Evolutionary conservation across 2,888 invertebrate species (phyloP).

Genomic region (Teinopalpus imperialis): DNA sequence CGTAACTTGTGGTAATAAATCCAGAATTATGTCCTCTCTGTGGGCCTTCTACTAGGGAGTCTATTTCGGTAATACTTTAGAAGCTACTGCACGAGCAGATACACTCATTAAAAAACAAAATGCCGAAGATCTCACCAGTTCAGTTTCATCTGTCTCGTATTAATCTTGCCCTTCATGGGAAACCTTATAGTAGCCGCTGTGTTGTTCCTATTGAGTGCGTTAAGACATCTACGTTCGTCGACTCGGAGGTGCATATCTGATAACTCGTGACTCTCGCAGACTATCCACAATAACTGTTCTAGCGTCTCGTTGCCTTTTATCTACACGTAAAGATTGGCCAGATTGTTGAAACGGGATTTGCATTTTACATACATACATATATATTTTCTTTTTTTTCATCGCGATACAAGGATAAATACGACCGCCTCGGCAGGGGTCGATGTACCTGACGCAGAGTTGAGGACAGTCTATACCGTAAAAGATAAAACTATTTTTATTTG

Average conservation of each 20-base stretch:
- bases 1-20: too few species aligned
- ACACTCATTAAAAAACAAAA: too few species aligned
- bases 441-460: slow-evolving; percentile 9
- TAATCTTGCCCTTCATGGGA: slow-evolving; percentile 87
- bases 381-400: slow-evolving; percentile 25
- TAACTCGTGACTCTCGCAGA: slow-evolving; percentile 85
- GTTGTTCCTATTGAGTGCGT: slow-evolving; percentile 85
- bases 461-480: too few species aligned
- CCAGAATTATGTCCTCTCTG: too few species aligned
- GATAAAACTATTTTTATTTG: too few species aligned
- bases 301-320: slow-evolving; percentile 82
- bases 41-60: too few species aligned
- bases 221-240: slow-evolving; percentile 86
- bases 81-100: too few species aligned
- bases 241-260: slow-evolving; percentile 85
- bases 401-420: slow-evolving; percentile 24
- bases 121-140: slow-evolving; percentile 84
- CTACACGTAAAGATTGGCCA: slow-evolving; percentile 47
- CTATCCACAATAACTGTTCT: slow-evolving; percentile 75
- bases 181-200: slow-evolving; percentile 82
- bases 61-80: too few species aligned
- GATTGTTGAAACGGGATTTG: slow-evolving; percentile 21
- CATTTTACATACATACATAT: background rate
- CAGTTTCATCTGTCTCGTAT: slow-evolving; percentile 87
- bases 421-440: slow-evolving; percentile 7